phyloP scores from a whole-genome alignment of 2,888 invertebrate species.

The Xanthia icteritia region DNA sequence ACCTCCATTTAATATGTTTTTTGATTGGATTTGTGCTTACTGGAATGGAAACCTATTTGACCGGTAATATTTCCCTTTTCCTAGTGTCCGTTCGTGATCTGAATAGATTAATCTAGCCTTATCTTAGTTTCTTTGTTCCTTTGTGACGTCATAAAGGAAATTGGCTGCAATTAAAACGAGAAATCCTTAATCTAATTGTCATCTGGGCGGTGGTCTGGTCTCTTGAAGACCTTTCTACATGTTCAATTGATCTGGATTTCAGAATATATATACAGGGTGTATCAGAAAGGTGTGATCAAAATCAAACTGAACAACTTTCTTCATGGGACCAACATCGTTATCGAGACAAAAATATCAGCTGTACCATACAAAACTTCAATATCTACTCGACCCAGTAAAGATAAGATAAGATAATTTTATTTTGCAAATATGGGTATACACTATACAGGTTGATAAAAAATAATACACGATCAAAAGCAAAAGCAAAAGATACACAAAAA shows the following conservation, averaged over 20 bases:
- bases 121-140: conserved; percentile 14
- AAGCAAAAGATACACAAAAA: no score
- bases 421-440: no score
- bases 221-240: not conserved
- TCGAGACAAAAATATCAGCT: no score
- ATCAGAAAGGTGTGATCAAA: no score
- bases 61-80: conserved; percentile 12
- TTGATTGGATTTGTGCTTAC: conserved; percentile 35
- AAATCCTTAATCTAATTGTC: not conserved
- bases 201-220: not conserved
- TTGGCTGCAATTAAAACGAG: conserved; percentile 30
- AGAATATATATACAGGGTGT: not conserved
- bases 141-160: conserved; percentile 14
- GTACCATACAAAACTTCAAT: no score
- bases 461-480: no score
- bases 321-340: no score
- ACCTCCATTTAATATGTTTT: not conserved
- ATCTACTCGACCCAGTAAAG: no score
- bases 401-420: no score
- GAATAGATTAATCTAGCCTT: conserved; percentile 37
- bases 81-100: conserved; percentile 4
- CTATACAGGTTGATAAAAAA: no score
- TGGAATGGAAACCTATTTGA: conserved; percentile 27
- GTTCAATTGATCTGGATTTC: not conserved
- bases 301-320: no score